Evolutionary conservation across 2,797 vertebrate species (phyloP), one percentile per base, ranked within the genome.

Genomic region (Rachycentron canadum): DNA sequence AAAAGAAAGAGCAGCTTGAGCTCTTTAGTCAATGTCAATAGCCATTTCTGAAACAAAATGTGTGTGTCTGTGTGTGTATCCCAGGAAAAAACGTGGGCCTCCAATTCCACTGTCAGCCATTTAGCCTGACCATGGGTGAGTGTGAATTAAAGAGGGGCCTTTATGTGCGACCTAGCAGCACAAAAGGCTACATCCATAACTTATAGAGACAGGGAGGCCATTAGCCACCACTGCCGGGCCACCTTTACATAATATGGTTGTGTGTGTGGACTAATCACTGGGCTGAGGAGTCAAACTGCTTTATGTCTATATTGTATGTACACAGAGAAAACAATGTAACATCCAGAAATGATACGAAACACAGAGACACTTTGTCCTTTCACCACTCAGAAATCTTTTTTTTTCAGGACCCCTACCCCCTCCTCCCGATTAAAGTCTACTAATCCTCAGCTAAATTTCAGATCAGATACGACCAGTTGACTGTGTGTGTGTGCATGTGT

Each of bases 181-280:
- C 93, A 92, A 94, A 94, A 94, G 93, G 94, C 92, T 93, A 93
- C 93, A 94, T 89, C 93, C 92, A 95, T 95, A 95, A 95, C 93
- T 95, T 95, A 95, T 63, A 79, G 78, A 92, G 94, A 94, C 94
- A 95, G 92, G 83, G 64, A 83, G 86, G 90, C 93, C 92, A 94
- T 95, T 95, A 94, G 90, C 92, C 28, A 30, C 86, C 84, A 85
- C 85, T 79, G 91, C 84, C 75, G 52, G 88, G 90, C 91, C 94
- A 94, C 93, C 94, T 95, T 94, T 94, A 94, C 94, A 95, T 95
- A 95, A 95, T 94, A 92, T 76, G 83, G 17, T 47, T 47, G 80
- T 86, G 85, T 88, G 89, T 90, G 88, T 86, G 86, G 82, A 88
- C 91, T 94, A 93, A 95, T 95, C 93, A 92, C 93, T 81, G 88